Base-by-base conservation (phyloP, 2,113 vertebrate genomes). In the Rhinichthys klamathensis region DNA sequence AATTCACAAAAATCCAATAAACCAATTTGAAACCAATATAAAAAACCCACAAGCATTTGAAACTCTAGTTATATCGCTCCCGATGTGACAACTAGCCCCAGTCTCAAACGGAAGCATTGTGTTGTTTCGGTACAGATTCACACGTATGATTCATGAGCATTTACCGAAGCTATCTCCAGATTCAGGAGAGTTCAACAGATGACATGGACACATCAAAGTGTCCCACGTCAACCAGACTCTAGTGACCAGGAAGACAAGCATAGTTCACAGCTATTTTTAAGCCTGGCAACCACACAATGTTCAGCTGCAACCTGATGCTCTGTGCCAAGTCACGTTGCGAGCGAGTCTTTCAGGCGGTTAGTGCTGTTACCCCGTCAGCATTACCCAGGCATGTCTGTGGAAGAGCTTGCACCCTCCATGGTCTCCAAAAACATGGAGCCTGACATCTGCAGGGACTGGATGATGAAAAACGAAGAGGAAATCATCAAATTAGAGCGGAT, bases 231-330 rank as follows among this genome's bases (percentile, higher is more conserved):
- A 54, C 27, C 63, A 32, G 8, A 21, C 25, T 49, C 16, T 51
- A 23, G 9, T 49, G 41, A 61, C 32, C 61, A 82, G 76, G 72
- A 78, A 92, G 91, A 85, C 90, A 85, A 93, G 93, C 94, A 81
- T 80, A 51, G 76, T 65, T 75, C 13, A 10, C 84, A 87, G 89
- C 95, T 99, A 99, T 98, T 97, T 96, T 97, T 98, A 99, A 96
- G 80, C 69, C 91, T 95, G 94, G 95, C 94, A 90, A 91, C 91
- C 92, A 93, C 94, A 94, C 95, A 95, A 93, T 96, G 95, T 97
- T 94, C 95, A 96, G 95, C 95, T 96, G 97, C 96, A 99, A 99
- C 94, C 91, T 60, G 95, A 98, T 95, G 94, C 95, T 95, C 89
- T 96, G 94, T 95, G 95, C 95, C 95, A 94, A 96, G 95, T 95